Evolutionary conservation across 1,140 invertebrate genomes (phyloP), one percentile per base, ranked within the genome.

Genomic region (Drosophila ambigua): DNA sequence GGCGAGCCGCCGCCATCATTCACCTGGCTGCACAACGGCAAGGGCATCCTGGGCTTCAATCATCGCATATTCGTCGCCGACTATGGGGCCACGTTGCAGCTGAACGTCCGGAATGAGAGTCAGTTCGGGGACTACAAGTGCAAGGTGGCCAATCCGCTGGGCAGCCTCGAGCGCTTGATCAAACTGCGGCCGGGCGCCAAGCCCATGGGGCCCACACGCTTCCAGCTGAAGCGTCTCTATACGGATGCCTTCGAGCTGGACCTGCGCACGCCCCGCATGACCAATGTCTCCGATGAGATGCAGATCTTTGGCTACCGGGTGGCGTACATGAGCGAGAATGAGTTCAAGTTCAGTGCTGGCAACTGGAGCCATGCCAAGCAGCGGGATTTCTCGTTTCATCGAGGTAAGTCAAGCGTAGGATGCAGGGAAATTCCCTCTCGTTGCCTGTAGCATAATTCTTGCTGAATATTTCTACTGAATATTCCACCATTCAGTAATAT

Each of bases 41-140:
- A 91, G 59, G 74, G 85, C 41, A 82, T 92, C 15, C 49, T 82
- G 44, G 89, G 91, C 23, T 79, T 77, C 58, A 91, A 91, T 77
- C 88, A 91, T 73, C 85, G 84, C 55, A 80, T 92, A 44, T 92
- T 90, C 68, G 88, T 91, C 57, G 91, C 90, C 64, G 89, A 90
- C 54, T 92, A 93, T 31, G 90, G 87, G n/a, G 92, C 92, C 23
- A 91, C 92, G 20, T 61, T 93, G 31, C 90, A 94, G 90, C 77
- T 94, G 20, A 72, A 90, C 26, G 82, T 94, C 20, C 91, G 90
- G 35, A 92, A 94, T 61, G 69, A 77, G 23, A 83, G 84, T 11
- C 91, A 91, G 59, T 93, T 94, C 63, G 94, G 94, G 0, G 93
- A 93, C 73, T 94, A 94, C 79, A 92, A 93, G 54, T 94, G 94